Evolutionary conservation across 2,797 vertebrate genomes (phyloP).

Genomic region (Hydrocynus forskahlii): DNA sequence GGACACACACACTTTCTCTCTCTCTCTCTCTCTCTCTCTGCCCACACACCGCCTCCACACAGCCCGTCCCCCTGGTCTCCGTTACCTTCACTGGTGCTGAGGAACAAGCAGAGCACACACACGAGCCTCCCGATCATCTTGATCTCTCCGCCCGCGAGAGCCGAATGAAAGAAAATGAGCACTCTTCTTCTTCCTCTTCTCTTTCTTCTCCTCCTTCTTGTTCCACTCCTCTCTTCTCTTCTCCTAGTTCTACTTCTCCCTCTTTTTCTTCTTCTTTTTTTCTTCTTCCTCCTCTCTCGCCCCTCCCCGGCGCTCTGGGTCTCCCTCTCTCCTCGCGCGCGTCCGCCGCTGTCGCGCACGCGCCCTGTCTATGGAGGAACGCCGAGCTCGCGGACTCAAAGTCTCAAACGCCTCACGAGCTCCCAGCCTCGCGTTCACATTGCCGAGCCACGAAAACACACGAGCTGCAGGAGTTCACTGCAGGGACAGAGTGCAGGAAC

Average conservation of each 20-base stretch:
- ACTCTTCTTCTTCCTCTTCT: conserved; percentile 12
- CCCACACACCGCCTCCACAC: conserved; percentile 46
- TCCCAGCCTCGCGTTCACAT: conserved; percentile 47
- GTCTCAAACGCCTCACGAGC: not conserved
- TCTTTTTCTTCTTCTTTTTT: conserved; percentile 18
- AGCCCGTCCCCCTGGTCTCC: conserved; percentile 40
- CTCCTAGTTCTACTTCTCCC: not conserved
- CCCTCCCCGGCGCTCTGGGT: not conserved
- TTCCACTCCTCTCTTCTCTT: conserved; percentile 15
- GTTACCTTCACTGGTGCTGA: conserved; percentile 90
- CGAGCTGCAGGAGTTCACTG: conserved; percentile 18
- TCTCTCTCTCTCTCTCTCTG: conserved; percentile 39
- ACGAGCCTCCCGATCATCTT: conserved; percentile 88
- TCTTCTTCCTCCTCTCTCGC: not conserved
- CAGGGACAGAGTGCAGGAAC: not conserved
- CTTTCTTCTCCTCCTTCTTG: not conserved
- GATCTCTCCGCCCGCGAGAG: conserved; percentile 72
- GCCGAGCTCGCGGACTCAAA: not conserved
- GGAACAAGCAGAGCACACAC: conserved; percentile 89
- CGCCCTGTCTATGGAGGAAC: conserved; percentile 45
- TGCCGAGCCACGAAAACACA: not conserved
- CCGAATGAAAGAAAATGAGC: conserved; percentile 52
- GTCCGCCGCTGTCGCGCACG: conserved; percentile 48
- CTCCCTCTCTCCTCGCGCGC: conserved; percentile 64
- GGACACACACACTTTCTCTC: conserved; percentile 62